Evolutionary conservation across 2,797 vertebrate genomes (phyloP).

Genomic region (Xenentodon cancila): DNA sequence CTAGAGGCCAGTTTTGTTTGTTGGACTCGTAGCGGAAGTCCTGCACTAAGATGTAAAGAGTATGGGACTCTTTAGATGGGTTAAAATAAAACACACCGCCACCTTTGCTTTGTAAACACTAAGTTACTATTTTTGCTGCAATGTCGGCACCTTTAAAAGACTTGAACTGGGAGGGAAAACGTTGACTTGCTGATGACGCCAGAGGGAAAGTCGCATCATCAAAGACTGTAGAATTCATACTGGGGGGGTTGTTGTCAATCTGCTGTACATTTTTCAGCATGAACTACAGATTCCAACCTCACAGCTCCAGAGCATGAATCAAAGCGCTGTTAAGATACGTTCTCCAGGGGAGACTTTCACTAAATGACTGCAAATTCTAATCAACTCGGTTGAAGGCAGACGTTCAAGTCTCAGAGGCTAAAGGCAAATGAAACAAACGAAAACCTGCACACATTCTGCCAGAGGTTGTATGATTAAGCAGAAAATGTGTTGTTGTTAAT

Average conservation of each 20-base stretch:
- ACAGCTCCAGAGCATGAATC: constrained; percentile 7
- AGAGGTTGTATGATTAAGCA: not conserved
- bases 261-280: not conserved
- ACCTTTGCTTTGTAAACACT: too few relatives aligned
- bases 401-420: not conserved
- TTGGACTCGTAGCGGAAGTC: too few relatives aligned
- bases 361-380: not conserved
- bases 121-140: too few relatives aligned
- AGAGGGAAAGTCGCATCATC: too few relatives aligned
- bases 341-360: not conserved
- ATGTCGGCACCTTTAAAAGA: not conserved
- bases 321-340: not conserved
- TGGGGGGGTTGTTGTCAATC: not conserved
- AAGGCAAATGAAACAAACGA: not conserved
- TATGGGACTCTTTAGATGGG: too few relatives aligned
- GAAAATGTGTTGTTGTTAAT: not conserved
- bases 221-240: too few relatives aligned
- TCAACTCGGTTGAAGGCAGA: not conserved
- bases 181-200: not conserved
- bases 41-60: too few relatives aligned
- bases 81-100: too few relatives aligned
- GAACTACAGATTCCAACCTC: not conserved
- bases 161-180: not conserved
- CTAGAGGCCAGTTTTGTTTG: too few relatives aligned
- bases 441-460: not conserved